Base-by-base conservation (phyloP, 2,113 vertebrate genomes). In the Callopanchax toddi region DNA sequence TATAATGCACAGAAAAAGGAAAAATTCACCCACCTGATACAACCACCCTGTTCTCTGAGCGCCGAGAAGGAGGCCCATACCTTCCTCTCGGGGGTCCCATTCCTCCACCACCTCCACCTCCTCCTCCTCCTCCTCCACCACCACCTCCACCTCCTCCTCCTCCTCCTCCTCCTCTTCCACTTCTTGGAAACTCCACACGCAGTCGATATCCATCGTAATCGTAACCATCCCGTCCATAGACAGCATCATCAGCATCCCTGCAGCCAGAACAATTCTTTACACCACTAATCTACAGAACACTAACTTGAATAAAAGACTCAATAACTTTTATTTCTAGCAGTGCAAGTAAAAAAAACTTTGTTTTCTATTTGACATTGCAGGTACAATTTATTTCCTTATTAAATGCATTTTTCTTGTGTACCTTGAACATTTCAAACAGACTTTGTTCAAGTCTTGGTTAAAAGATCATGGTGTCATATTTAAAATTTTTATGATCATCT, bases 41-140 rank as follows among this genome's bases (percentile, higher is more conserved):
- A 69, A 96, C 90, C 85, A 97, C 95, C 87, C 95, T 93, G 87
- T 95, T 93, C 85, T 97, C 95, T 0, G 95, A 96, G 62, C 95
- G 93, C 42, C 95, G 90, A 50, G 94, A 94, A 2, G 95, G 94
- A 46, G 95, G 93, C 58, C 83, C 95, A 53, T 90, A 91, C 79
- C 93, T 90, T 76, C 87, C 93, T 83, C 91, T 88, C 5, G 89
- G 91, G 29, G 80, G 89, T 74, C 91, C 88, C 49, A 82, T 75
- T 11, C 89, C 87, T 0, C 84, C 81, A 0, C 87, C 87, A n/a
- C 84, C 79, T 8, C 87, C 93, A 17, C 89, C 71, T 23, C 87
- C 85, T 51, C 93, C 93, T 3, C 89, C 87, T 22, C 84, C 84
- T 26, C 89, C 79, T 29, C 87, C 87, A 73, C 83, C 29, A 5